Evolutionary conservation across 2,888 invertebrate species (phyloP).

Genomic region (Cotesia congregata): DNA sequence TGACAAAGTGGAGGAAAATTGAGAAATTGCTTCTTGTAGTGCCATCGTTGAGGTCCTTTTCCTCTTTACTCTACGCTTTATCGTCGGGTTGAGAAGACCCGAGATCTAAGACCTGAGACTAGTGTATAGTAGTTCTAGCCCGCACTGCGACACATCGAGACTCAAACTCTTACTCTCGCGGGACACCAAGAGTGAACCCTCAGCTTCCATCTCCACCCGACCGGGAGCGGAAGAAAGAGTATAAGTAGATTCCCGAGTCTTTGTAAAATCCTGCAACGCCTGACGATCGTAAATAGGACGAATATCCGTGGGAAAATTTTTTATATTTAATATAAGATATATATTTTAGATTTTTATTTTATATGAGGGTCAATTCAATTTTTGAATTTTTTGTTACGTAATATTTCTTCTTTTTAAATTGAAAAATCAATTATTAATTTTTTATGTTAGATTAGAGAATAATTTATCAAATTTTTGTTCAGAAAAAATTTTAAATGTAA

Average conservation of each 20-base stretch:
- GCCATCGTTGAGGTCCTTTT: constrained; percentile 33
- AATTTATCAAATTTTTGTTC: no score
- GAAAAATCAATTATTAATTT: no score
- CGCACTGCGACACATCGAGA: constrained; percentile 7
- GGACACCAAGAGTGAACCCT: constrained; percentile 53
- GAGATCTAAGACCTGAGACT: no score
- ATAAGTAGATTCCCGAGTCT: constrained; percentile 65
- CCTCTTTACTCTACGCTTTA: constrained; percentile 19
- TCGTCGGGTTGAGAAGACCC: constrained; percentile 29
- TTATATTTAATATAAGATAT: neutral
- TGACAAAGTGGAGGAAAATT: constrained; percentile 69
- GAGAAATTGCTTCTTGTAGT: constrained; percentile 68
- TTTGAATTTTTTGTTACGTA: neutral
- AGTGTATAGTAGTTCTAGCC: neutral
- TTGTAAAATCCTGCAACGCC: constrained; percentile 54
- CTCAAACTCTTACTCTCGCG: constrained; percentile 55
- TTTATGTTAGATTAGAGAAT: no score
- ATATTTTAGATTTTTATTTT: neutral
- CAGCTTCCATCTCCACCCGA: constrained; percentile 10
- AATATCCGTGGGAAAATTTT: constrained; percentile 46
- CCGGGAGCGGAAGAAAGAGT: constrained; percentile 31
- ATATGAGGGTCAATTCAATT: constrained; percentile 1
- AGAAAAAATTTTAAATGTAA: neutral
- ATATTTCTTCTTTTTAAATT: no score
- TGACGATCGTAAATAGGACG: constrained; percentile 47